phyloP scores from a whole-genome alignment of 2,888 invertebrate species.

The Tenthredo livida region DNA sequence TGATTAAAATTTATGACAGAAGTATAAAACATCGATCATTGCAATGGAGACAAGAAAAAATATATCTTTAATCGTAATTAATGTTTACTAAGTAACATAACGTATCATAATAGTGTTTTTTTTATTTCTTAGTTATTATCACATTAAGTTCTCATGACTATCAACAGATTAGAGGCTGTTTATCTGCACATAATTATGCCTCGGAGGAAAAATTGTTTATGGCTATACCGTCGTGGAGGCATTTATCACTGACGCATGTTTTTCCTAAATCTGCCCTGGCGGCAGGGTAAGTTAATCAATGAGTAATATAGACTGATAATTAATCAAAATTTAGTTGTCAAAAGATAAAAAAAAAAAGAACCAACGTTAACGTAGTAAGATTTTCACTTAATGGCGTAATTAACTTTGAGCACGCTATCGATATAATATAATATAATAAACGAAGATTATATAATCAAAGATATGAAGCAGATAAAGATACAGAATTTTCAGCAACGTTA shows the following conservation, averaged over 20 bases:
- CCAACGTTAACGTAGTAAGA: background rate
- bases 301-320: background rate
- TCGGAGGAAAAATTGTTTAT: conserved; percentile 75
- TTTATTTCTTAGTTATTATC: background rate
- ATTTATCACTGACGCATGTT: conserved; percentile 71
- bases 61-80: background rate
- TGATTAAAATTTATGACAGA: background rate
- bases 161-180: conserved; percentile 73
- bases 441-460: background rate
- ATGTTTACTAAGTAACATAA: background rate
- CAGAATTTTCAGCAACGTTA: background rate
- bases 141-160: background rate
- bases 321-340: background rate
- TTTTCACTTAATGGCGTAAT: conserved; percentile 18
- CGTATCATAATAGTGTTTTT: background rate
- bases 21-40: background rate
- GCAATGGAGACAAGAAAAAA: background rate
- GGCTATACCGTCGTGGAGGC: conserved; percentile 74
- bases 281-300: conserved; percentile 71
- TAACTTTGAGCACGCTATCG: conserved; percentile 30
- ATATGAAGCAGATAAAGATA: background rate
- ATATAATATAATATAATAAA: background rate
- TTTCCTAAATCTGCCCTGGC: conserved; percentile 76
- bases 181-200: conserved; percentile 74
- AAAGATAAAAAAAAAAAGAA: background rate